Base-by-base conservation (phyloP, 30 jellyfish, hydroid and myxozoan genomes). In the Turritopsis dohrnii region DNA sequence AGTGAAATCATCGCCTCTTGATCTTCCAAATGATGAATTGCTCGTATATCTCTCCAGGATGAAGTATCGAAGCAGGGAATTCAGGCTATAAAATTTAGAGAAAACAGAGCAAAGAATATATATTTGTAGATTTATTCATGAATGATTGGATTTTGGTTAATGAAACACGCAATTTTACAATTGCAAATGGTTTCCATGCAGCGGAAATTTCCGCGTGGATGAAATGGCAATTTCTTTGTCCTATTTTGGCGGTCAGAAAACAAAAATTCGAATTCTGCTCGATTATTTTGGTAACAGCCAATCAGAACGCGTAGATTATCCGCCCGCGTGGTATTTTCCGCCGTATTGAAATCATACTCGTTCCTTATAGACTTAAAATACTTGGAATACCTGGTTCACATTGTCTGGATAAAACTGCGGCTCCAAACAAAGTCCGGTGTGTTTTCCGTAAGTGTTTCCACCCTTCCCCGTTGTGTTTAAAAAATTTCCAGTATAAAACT, bases 381-480 rank as follows among this genome's bases (percentile, higher is more conserved):
- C n/a, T n/a, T n/a, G n/a, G n/a, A n/a, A n/a, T 53, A 94, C 99
- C 94, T 85, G 84, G 73, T 94, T 94, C 20, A 89, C 84, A 28
- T 93, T 84, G 86, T 94, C 94, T 23, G 99, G 97, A 75, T 71
- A 94, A 65, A 73, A 75, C 76, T 94, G 99, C 52, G 96, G 95
- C 73, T 94, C 99, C 21, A 94, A 71, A 53, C 94, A 84, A 16
- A 94, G 80, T 8, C 95, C 99, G 53, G 91, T 53, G 24, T 90
- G 87, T 28, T 89, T 85, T n/a, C 31, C 27, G 54, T 94, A 94
- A 9, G 81, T 65, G 19, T 71, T 71, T 23, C 93, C 95, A 81
- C 76, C 85, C 83, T 94, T 94, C 21, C 99, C 99, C 16, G 85
- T 65, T 21, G 89, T 76, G 29, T 88, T 86, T 7, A 85, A 65